Percentiles rank a stretch among this genome's conserved stretches.
phyloP scores from a whole-genome alignment of 1,140 invertebrate species.

The Caenorhabditis tropicalis region DNA sequence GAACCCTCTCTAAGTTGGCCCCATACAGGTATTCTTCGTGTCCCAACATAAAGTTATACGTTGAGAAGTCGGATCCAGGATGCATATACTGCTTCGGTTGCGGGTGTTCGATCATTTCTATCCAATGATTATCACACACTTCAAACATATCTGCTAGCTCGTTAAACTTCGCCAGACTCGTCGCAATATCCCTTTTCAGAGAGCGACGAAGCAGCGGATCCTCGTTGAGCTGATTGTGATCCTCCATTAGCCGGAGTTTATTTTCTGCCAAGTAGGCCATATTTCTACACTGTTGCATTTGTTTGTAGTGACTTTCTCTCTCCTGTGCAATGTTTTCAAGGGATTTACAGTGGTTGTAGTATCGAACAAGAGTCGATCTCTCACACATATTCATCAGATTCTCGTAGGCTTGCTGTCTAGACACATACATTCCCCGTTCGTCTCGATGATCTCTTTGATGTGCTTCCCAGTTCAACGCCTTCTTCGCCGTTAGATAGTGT shows the following conservation, averaged over 20 bases:
- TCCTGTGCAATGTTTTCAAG: not conserved
- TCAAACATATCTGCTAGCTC: not conserved
- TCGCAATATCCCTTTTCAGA: not conserved
- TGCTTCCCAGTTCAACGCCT: not conserved
- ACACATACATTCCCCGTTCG: not conserved
- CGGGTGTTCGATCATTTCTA: not conserved
- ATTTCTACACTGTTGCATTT: not conserved
- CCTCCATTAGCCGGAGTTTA: not conserved
- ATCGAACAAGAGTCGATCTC: not conserved
- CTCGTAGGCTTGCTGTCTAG: not conserved
- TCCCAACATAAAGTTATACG: slow-evolving; percentile 29
- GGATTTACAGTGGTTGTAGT: not conserved
- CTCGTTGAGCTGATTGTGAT: not conserved
- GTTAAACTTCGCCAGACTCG: not conserved
- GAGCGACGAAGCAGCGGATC: not conserved
- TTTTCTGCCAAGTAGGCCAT: not conserved
- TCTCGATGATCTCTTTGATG: slow-evolving; percentile 14
- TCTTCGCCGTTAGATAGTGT: not conserved
- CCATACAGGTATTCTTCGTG: slow-evolving; percentile 3
- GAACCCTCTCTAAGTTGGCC: not conserved
- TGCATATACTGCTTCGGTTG: not conserved
- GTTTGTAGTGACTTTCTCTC: not conserved
- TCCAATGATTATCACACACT: not conserved
- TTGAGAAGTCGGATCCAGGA: not conserved
- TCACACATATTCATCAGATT: slow-evolving; percentile 6